These are phyloP conservation scores for Mystacornis crossleyi DNA, from an alignment of 2,113 vertebrate genomes.

Conservation along the genomic window DNA sequence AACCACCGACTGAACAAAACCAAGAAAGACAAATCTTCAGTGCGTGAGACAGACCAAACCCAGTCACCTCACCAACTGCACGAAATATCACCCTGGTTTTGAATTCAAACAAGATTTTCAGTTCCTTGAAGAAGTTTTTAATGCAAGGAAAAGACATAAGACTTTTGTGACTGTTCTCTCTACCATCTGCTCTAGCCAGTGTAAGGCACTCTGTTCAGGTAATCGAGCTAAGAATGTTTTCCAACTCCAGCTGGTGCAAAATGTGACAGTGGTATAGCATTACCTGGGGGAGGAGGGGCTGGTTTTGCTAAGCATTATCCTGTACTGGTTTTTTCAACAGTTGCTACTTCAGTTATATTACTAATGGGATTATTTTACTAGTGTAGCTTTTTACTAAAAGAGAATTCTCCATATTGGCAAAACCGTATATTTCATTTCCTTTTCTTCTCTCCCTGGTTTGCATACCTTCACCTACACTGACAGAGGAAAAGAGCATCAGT, in stretches of 20 bases:
- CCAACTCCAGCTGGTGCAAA: background rate
- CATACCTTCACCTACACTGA: background rate
- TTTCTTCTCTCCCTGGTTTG: background rate
- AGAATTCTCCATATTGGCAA: background rate
- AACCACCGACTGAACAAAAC: background rate
- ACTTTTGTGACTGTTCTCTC: background rate
- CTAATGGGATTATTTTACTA: background rate
- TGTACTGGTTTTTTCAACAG: background rate
- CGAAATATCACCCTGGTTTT: background rate
- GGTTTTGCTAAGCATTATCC: background rate
- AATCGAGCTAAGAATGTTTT: background rate
- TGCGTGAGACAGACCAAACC: background rate
- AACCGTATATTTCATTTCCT: background rate
- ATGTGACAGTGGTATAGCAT: background rate
- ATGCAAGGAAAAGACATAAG: background rate
- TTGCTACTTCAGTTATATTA: background rate
- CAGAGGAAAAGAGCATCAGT: background rate
- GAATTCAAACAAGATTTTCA: background rate
- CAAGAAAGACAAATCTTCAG: background rate
- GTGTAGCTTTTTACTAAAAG: background rate
- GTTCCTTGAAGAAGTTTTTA: background rate
- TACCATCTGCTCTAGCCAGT: background rate
- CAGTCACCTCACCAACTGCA: background rate
- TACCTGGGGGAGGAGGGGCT: background rate
- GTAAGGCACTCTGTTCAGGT: background rate